Base-by-base conservation (phyloP, 92 coral and sea anemone genomes). In the Meandrina meandrites region DNA sequence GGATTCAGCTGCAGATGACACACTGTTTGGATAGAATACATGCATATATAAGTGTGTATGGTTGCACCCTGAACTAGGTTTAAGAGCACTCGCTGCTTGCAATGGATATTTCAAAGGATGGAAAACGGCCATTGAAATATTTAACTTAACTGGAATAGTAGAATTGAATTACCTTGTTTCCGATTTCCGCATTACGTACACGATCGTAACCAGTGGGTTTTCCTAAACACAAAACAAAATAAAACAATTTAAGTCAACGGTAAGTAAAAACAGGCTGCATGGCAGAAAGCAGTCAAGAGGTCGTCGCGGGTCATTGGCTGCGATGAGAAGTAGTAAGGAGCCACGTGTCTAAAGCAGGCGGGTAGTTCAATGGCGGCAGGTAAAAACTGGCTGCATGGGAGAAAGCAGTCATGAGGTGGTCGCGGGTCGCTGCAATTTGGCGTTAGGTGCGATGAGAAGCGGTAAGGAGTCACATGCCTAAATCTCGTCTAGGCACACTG, bases 191-290 rank as follows among this genome's bases (percentile, higher is more conserved):
- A 81, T 96, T 96, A 77, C 99, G 96, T 42, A 96, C 99, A 75
- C 99, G 99, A 87, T 96, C 99, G 58, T 96, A 96, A 67, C 99
- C 99, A 87, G 99, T 91, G 22, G 99, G 98, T 83, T 96, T 96
- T 80, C 99, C 98, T 96, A 37, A 31, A 81, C 57, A 50, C 18
- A 84, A 88, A 30, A 68, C 7, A 50, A 66, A 35, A 19, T 5
- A 58, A 15, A 8, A 53, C 18, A 28, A 74, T 0, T 10, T 1
- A 73, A 0, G 24, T 37, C 28, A 73, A 22, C 28, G 35, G 24
- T 31, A n/a, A n/a, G n/a, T n/a, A n/a, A n/a, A n/a, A n/a, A 16
- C 76, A 16, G 18, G 40, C 3, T 5, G 22, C 4, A 70, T 2
- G 15, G 47, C 16, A 8, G 18, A 56, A 5, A 56, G 60, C 21